Percentiles rank a stretch among this genome's conserved stretches.
Conservation (phyloP, 2,888 invertebrate species). For the Pherbina coryleti region DNA sequence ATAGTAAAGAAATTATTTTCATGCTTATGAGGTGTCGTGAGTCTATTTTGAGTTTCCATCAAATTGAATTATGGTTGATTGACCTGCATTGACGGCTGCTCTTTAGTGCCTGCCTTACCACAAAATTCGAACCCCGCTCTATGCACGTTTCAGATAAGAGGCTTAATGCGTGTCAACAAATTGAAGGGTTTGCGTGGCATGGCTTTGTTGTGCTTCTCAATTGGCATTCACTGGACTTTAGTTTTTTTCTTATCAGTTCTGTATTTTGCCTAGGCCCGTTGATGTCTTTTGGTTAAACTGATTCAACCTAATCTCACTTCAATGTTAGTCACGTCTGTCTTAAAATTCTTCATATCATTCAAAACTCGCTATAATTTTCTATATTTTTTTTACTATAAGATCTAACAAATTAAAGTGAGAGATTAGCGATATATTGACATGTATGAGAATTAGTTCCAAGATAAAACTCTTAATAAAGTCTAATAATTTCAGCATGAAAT, state of each 20-base stretch:
- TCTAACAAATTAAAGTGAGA: not conserved
- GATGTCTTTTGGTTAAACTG: not conserved
- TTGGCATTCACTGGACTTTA: not conserved
- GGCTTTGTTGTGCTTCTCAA: not conserved
- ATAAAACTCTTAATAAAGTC: not conserved
- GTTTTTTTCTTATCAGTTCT: not conserved
- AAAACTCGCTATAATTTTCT: not conserved
- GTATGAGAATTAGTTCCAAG: not conserved
- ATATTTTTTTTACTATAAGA: not conserved
- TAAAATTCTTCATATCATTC: not conserved
- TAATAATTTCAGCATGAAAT: not conserved
- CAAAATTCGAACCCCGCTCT: not conserved
- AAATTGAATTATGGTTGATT: not conserved
- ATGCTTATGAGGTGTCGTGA: too few relatives aligned
- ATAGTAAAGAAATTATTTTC: too few relatives aligned
- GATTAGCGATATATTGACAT: too few relatives aligned
- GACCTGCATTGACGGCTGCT: not conserved
- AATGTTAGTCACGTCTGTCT: not conserved
- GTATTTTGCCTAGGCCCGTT: not conserved
- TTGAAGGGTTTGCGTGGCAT: constrained; percentile 1
- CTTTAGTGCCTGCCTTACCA: not conserved
- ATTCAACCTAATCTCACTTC: not conserved
- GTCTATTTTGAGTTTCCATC: too few relatives aligned
- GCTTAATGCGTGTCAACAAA: constrained; percentile 15
- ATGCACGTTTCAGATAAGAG: constrained; percentile 51